Conservation (phyloP, 2,113 vertebrate genomes). For the Pitta sordida region DNA sequence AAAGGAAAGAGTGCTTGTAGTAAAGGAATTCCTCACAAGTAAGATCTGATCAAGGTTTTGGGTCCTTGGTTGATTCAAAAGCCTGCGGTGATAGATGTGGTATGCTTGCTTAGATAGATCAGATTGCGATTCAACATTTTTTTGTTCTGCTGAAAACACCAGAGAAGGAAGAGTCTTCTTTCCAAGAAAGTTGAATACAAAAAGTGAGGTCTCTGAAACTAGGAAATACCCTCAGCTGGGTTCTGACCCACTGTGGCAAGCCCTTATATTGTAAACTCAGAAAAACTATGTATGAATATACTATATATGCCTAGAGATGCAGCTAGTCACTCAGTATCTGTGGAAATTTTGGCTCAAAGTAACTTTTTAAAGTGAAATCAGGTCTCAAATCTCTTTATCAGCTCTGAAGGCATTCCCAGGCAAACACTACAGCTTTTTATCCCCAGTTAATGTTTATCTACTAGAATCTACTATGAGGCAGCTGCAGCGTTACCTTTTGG, state of each 20-base stretch:
- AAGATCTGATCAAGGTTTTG: constrained; percentile 44
- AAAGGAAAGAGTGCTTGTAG: neutral
- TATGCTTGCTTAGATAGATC: constrained; percentile 18
- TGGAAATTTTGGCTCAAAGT: neutral
- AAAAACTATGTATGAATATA: neutral
- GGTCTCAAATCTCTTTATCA: neutral
- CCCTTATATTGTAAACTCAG: neutral
- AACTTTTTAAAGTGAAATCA: neutral
- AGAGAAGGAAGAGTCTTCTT: neutral
- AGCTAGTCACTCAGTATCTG: neutral
- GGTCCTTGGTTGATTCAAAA: constrained; percentile 49
- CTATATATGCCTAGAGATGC: neutral
- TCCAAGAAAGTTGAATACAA: neutral
- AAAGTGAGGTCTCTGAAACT: neutral
- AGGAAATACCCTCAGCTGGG: neutral
- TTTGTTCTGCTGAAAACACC: constrained; percentile 2
- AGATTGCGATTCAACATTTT: neutral
- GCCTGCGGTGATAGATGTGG: constrained; percentile 39
- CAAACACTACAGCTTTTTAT: neutral
- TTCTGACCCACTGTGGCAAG: neutral
- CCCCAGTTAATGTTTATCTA: neutral
- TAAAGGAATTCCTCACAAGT: constrained; percentile 30
- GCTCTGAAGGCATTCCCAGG: neutral
- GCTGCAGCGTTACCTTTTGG: neutral
- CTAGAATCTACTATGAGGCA: neutral